Percentiles rank a stretch among this genome's conserved stretches.
Conservation (phyloP, 2,113 vertebrate genomes). For the Menura novaehollandiae region DNA sequence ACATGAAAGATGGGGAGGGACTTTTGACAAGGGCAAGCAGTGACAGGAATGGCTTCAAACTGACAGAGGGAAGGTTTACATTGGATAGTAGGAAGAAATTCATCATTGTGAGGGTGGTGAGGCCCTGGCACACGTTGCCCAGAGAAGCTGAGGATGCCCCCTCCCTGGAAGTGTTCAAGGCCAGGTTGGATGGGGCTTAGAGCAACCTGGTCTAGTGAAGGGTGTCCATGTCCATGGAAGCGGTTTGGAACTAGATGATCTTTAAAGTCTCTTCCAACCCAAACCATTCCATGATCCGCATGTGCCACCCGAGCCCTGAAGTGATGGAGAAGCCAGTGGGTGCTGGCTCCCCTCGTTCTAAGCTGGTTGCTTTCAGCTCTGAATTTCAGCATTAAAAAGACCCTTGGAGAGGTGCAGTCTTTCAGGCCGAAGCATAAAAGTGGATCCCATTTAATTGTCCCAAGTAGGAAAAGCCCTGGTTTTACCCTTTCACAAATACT, state of each 20-base stretch:
- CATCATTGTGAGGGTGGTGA: background rate
- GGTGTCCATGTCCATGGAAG: background rate
- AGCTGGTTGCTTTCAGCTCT: background rate
- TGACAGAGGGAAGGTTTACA: background rate
- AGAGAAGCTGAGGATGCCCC: background rate
- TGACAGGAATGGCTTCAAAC: background rate
- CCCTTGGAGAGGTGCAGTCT: background rate
- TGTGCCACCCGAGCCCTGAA: background rate
- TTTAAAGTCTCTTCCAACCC: background rate
- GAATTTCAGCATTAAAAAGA: background rate
- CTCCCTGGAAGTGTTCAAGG: background rate
- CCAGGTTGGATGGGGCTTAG: background rate
- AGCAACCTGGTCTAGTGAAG: background rate
- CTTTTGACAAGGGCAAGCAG: background rate
- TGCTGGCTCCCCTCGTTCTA: background rate
- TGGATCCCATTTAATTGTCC: background rate
- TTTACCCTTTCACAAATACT: background rate
- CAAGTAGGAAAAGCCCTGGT: background rate
- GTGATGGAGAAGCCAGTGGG: background rate
- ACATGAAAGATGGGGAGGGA: background rate
- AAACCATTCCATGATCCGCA: background rate
- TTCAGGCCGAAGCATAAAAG: background rate
- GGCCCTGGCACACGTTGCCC: background rate
- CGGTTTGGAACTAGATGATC: background rate
- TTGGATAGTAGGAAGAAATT: background rate